Evolutionary conservation across 2,113 vertebrate genomes (phyloP), one percentile per base, ranked within the genome.

Genomic region (Sylvietta virens): DNA sequence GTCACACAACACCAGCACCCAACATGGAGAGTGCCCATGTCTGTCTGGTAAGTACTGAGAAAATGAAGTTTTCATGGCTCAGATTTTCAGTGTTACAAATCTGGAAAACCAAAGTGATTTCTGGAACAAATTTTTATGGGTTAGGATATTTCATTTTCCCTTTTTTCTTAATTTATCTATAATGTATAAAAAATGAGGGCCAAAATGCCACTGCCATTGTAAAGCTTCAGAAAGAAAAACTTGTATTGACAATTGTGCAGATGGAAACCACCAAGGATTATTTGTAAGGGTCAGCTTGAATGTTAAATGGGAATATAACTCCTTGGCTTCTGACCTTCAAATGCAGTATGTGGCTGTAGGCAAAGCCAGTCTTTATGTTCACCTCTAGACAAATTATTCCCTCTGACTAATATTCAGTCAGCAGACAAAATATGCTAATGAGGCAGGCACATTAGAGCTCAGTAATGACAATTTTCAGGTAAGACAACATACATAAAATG

Each of bases 21-120:
- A 0, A 15, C 42, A 62, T 30, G 44, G 33, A 56, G 27, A 90
- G 15, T 0, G 0, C 28, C 22, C 1, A 1, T 8, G 40, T 64
- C 39, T 8, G 40, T 64, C 39, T 44, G 4, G 4, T 7, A 21
- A 0, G 0, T 37, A 62, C 27, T 1, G 10, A 51, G 45, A 30
- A 60, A 54, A 22, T 9, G 14, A 62, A 31, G 13, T 53, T 90
- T 48, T 33, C 15, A 24, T 31, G 17, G 64, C 40, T 50, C 48
- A 35, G 17, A 80, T 45, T 80, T 81, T 65, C 64, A 83, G 10
- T 66, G 51, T 77, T 61, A 81, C 50, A 70, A 67, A 70, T 37
- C 19, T 81, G 48, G 16, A 86, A 88, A 86, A 81, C 22, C 11
- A 73, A 78, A 11, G 27, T 86, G 39, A 56, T 60, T 94, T 45